These are phyloP conservation scores for Calliphora vomitoria DNA, from an alignment of 2,888 invertebrate genomes.

Conservation along the genomic window DNA sequence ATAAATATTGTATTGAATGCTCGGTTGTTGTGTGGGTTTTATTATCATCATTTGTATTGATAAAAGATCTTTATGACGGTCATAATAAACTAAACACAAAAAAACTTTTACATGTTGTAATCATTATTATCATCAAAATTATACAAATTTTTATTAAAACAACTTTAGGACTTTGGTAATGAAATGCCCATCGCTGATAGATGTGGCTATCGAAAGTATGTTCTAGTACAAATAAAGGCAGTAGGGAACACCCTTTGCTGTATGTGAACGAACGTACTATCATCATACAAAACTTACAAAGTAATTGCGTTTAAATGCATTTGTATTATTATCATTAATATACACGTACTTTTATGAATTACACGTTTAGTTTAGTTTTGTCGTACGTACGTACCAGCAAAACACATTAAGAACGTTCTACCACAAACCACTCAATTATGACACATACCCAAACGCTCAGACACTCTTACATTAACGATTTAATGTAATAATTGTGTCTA, in stretches of 20 bases:
- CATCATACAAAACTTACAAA: conserved; percentile 65
- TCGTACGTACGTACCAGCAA: background rate
- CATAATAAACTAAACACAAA: conserved; percentile 43
- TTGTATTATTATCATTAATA: conserved; percentile 67
- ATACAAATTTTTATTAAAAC: conserved; percentile 40
- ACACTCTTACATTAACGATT: conserved; percentile 27
- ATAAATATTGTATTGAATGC: conserved; percentile 31
- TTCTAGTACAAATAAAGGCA: background rate
- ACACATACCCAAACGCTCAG: conserved; percentile 39
- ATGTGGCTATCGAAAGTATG: background rate
- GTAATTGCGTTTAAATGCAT: conserved; percentile 76
- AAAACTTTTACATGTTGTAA: conserved; percentile 61
- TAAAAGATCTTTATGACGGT: conserved; percentile 73
- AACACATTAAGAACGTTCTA: conserved; percentile 51
- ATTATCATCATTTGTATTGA: conserved; percentile 55
- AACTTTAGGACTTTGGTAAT: conserved; percentile 52
- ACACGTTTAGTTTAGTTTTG: conserved; percentile 28
- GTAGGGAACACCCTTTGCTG: conserved; percentile 27
- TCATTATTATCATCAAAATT: conserved; percentile 63
- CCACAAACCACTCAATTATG: conserved; percentile 62
- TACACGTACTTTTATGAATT: conserved; percentile 61
- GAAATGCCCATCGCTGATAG: conserved; percentile 17
- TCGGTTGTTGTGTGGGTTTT: background rate
- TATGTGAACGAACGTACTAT: background rate
- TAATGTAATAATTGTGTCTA: conserved; percentile 61